Evolutionary conservation across 2,888 invertebrate species (phyloP).

Genomic region (Andrena fulva): DNA sequence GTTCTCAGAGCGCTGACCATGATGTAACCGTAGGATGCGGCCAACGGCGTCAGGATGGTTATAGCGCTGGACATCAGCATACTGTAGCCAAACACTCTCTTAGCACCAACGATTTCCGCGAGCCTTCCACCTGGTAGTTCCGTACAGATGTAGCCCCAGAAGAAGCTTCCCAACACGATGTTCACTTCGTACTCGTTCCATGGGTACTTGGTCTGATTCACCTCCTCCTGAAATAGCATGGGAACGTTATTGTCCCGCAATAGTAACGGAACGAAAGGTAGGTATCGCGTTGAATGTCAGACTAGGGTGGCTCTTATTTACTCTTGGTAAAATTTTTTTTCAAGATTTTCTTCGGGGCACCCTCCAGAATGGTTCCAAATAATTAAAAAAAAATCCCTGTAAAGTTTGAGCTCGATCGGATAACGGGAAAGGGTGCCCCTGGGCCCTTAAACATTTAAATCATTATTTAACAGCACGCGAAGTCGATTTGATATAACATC

Average conservation of each 20-base stretch:
- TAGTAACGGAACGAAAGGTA: neutral
- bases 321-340: too few species aligned
- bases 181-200: slow-evolving; percentile 94
- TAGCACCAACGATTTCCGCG: slow-evolving; percentile 93
- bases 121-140: slow-evolving; percentile 95
- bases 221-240: slow-evolving; percentile 55
- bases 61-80: slow-evolving; percentile 93
- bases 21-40: slow-evolving; percentile 89
- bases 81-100: slow-evolving; percentile 94
- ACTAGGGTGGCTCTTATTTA: too few species aligned
- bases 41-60: slow-evolving; percentile 92
- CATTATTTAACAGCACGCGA: too few species aligned
- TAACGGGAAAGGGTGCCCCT: too few species aligned
- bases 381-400: too few species aligned
- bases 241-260: neutral
- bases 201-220: slow-evolving; percentile 86
- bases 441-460: too few species aligned
- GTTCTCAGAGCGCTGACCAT: slow-evolving; percentile 90
- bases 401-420: too few species aligned
- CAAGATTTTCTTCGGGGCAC: too few species aligned
- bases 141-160: slow-evolving; percentile 96
- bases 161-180: slow-evolving; percentile 93
- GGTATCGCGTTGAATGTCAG: neutral
- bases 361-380: too few species aligned
- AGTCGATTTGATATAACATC: too few species aligned